Conservation (phyloP, 1,140 invertebrate genomes). For the Globodera ellingtonae region DNA sequence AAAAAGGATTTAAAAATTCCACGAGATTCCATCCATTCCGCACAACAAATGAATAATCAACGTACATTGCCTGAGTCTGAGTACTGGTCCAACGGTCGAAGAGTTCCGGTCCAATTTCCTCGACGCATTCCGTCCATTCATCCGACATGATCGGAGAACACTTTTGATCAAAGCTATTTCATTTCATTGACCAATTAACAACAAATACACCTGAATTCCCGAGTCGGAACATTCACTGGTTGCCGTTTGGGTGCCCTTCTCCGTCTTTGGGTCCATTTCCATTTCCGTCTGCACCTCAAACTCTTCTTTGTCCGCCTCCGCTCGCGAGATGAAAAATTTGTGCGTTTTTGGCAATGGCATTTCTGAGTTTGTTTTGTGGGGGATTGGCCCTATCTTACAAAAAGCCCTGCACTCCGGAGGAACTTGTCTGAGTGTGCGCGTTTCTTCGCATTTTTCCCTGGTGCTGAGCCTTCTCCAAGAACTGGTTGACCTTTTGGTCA, state of each 20-base stretch:
- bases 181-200: too few relatives aligned
- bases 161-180: slow-evolving; percentile 8
- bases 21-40: not conserved
- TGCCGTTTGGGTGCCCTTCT: slow-evolving; percentile 21
- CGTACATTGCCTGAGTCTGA: not conserved
- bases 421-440: slow-evolving; percentile 33
- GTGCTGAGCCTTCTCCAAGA: slow-evolving; percentile 45
- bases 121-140: slow-evolving; percentile 8
- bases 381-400: not conserved
- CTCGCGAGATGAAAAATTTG: slow-evolving; percentile 35
- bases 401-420: not conserved
- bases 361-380: not conserved
- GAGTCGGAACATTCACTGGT: slow-evolving; percentile 21
- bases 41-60: not conserved
- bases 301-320: slow-evolving; percentile 27
- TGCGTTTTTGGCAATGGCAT: slow-evolving; percentile 28
- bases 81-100: slow-evolving; percentile 27
- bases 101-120: slow-evolving; percentile 19
- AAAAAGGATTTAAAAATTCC: too few relatives aligned
- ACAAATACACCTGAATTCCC: slow-evolving; percentile 34
- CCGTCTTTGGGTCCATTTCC: slow-evolving; percentile 14
- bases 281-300: slow-evolving; percentile 35
- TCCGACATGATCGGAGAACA: slow-evolving; percentile 20
- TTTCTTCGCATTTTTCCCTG: slow-evolving; percentile 32
- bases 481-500: slow-evolving; percentile 51